These are phyloP conservation scores for Echinometra lucunter DNA, from an alignment of 53 echinoderm and acorn worm species.

Conservation along the genomic window DNA sequence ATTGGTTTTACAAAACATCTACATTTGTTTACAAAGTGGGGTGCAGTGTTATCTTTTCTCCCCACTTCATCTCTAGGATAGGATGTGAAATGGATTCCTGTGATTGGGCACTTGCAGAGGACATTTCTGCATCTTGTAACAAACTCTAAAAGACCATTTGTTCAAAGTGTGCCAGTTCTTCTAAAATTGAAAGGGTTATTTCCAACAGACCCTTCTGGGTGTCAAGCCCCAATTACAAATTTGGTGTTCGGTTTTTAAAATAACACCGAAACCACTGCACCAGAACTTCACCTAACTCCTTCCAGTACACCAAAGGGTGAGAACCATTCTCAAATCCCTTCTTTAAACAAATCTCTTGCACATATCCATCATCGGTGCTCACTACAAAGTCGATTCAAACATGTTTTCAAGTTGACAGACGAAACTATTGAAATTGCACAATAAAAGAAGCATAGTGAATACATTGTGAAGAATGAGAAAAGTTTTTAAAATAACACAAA, in stretches of 20 bases:
- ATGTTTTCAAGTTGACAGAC: slow-evolving; percentile 19
- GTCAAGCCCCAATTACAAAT: no score
- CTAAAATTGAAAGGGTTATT: no score
- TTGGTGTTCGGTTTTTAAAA: not conserved
- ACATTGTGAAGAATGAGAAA: slow-evolving; percentile 1
- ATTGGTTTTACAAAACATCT: no score
- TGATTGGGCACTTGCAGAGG: no score
- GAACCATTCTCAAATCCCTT: not conserved
- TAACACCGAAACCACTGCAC: not conserved
- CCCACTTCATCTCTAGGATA: no score
- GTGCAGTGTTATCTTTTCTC: no score
- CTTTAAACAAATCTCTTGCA: not conserved
- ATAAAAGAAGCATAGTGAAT: slow-evolving; percentile 23
- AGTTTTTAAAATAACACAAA: not conserved
- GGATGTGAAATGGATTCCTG: no score
- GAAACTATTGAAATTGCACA: slow-evolving; percentile 33
- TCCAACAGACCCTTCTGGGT: no score
- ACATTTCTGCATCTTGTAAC: no score
- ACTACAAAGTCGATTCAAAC: slow-evolving; percentile 5
- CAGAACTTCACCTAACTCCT: not conserved
- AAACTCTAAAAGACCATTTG: no score
- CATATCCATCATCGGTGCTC: not conserved
- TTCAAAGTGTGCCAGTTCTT: no score
- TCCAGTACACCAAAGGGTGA: not conserved
- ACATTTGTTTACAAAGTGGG: no score